A percentile compares a stretch with the other conserved stretches of the same genome.
Conservation (phyloP, 2,113 vertebrate species). For the Oryzias celebensis region DNA sequence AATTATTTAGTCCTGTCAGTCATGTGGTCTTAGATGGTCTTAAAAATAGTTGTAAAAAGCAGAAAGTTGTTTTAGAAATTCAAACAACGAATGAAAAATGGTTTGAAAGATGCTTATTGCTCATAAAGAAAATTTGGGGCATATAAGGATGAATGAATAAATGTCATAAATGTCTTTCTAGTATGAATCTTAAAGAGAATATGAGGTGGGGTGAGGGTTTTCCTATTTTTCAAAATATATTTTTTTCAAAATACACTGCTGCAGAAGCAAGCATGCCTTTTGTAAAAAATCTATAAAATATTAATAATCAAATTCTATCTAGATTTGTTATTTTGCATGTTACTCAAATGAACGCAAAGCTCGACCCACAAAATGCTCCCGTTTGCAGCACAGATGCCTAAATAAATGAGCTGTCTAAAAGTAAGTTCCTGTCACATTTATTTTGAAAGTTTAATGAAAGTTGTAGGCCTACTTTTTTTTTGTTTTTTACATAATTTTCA, state of each 20-base stretch:
- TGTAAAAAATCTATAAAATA: not conserved
- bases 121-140: too few relatives aligned
- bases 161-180: too few relatives aligned
- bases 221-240: too few relatives aligned
- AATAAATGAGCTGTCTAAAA: too few relatives aligned
- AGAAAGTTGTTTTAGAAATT: not conserved
- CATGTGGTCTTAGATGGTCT: not conserved
- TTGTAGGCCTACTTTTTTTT: not conserved
- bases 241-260: too few relatives aligned
- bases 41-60: not conserved
- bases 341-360: slow-evolving; percentile 3
- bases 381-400: not conserved
- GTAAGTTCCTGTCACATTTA: too few relatives aligned
- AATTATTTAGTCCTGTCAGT: not conserved
- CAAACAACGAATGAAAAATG: too few relatives aligned
- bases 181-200: too few relatives aligned
- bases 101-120: too few relatives aligned
- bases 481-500: not conserved
- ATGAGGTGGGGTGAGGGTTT: too few relatives aligned
- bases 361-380: not conserved
- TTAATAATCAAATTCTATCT: not conserved
- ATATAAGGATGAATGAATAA: too few relatives aligned
- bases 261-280: not conserved
- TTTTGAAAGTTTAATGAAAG: not conserved
- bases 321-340: too few relatives aligned